phyloP scores from a whole-genome alignment of 2,113 vertebrate species.

The Pomatorhinus ruficollis region DNA sequence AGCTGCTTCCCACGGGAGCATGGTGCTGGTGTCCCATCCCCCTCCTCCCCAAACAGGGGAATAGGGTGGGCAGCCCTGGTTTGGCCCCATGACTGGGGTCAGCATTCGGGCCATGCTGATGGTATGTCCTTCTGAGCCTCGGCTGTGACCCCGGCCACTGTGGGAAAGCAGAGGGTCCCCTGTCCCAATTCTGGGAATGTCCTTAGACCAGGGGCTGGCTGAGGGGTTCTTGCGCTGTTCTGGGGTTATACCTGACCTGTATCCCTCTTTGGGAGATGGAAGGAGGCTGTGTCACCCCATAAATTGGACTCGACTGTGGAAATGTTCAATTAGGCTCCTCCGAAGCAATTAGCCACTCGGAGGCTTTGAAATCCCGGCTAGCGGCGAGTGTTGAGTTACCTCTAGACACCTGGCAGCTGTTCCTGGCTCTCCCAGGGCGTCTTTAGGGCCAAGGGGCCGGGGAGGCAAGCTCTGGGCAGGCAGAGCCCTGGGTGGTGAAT shows the following conservation, averaged over 20 bases:
- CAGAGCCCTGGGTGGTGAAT: conserved; percentile 69
- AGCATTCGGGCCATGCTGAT: not conserved
- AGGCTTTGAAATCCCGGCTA: conserved; percentile 48
- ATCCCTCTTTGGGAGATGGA: not conserved
- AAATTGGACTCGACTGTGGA: conserved; percentile 62
- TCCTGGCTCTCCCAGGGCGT: conserved; percentile 45
- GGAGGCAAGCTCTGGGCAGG: conserved; percentile 24
- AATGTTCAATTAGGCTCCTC: conserved; percentile 67
- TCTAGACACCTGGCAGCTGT: conserved; percentile 70
- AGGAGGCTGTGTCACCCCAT: conserved; percentile 20
- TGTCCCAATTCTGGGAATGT: not conserved
- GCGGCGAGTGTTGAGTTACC: conserved; percentile 56
- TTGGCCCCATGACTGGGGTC: not conserved
- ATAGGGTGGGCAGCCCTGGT: not conserved
- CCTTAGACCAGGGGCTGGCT: not conserved
- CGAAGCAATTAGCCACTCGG: conserved; percentile 25
- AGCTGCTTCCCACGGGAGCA: not conserved
- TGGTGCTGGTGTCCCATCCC: not conserved
- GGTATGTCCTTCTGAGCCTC: not conserved
- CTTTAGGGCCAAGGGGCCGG: conserved; percentile 50
- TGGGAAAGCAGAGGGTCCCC: not conserved
- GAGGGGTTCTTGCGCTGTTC: not conserved
- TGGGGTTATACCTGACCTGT: not conserved
- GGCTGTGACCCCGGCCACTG: not conserved
- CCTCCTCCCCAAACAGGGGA: not conserved